Base-by-base conservation (phyloP, 2,888 invertebrate genomes). In the Drosophila colorata region DNA sequence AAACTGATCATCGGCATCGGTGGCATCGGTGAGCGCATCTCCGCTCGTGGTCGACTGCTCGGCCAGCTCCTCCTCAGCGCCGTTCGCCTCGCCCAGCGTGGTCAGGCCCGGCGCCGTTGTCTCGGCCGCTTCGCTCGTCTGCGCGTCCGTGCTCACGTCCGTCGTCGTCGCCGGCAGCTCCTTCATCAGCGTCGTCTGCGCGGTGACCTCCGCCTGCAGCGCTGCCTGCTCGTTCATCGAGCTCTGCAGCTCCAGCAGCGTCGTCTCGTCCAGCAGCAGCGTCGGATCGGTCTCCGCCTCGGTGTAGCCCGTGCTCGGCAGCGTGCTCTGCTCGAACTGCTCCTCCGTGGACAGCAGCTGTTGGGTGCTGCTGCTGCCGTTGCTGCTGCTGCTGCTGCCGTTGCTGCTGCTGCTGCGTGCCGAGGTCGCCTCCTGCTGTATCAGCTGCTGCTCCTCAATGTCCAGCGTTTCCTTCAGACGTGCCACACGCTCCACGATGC, bases 401-500 rank as follows among this genome's bases (percentile, higher is more conserved):
- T 37, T 67, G 38, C 63, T 49, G 35, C 53, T 63, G 61, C 47
- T 69, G 53, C 78, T 87, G 2, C 78, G 58, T 1, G 80, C 70
- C 6, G 73, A 74, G 14, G 76, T 72, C 4, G 78, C 76, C 46
- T 85, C 76, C 9, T 60, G 69, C 5, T 74, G 77, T 44, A 69
- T 77, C 2, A 89, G 64, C 46, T 90, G 85, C 56, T 80, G 78
- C 47, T 89, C 89, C 33, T 87, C 87, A 35, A 90, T 91, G 38
- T 92, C 92, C 52, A 92, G 69, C 1, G 92, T 89, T 43, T 92
- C 92, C 72, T 92, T 92, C 0, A 92, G 79, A 1, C 92, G 84
- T 2, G 92, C 92, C 63, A 92, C 92, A 40, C 92, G 88, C 55
- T 92, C 92, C 33, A 92, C 92, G 41, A 92, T 92, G n/a, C 91